Evolutionary conservation across 1,140 invertebrate genomes (phyloP).

Genomic region (Trichonephila inaurata): DNA sequence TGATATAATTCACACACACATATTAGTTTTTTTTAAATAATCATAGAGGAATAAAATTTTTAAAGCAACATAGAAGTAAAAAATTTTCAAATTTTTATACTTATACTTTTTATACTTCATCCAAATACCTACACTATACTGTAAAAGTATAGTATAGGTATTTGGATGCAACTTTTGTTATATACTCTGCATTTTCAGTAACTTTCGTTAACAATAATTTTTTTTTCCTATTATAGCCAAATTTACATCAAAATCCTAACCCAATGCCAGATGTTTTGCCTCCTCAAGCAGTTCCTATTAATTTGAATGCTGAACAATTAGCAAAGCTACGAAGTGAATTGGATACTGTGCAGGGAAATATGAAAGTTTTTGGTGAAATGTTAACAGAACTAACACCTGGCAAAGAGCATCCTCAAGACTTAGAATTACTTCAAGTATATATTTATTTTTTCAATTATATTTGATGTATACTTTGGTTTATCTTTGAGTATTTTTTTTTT

Average conservation of each 20-base stretch:
- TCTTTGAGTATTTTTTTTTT: not conserved
- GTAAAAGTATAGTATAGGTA: too few relatives aligned
- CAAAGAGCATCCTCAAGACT: constrained; percentile 87
- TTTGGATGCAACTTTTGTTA: too few relatives aligned
- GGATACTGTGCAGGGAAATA: constrained; percentile 95
- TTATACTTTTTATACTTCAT: too few relatives aligned
- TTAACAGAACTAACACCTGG: constrained; percentile 90
- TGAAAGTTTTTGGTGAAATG: constrained; percentile 97
- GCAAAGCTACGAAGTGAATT: constrained; percentile 94
- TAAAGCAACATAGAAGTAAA: too few relatives aligned
- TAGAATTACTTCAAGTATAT: constrained; percentile 86
- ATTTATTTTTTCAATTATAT: not conserved
- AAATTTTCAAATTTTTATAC: too few relatives aligned
- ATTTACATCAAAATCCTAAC: constrained; percentile 38
- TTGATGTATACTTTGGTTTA: not conserved
- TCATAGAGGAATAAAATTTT: too few relatives aligned
- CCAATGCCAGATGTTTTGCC: constrained; percentile 73
- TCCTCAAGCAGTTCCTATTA: constrained; percentile 78
- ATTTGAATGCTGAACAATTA: constrained; percentile 89
- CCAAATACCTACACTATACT: too few relatives aligned
- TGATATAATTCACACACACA: too few relatives aligned
- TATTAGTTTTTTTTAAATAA: too few relatives aligned
- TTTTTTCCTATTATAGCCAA: too few relatives aligned
- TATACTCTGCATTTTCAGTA: too few relatives aligned
- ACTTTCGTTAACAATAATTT: too few relatives aligned